Percentiles rank a stretch among this genome's conserved stretches.
phyloP scores from a whole-genome alignment of 2,113 vertebrate genomes.

The Eublepharis macularius region DNA sequence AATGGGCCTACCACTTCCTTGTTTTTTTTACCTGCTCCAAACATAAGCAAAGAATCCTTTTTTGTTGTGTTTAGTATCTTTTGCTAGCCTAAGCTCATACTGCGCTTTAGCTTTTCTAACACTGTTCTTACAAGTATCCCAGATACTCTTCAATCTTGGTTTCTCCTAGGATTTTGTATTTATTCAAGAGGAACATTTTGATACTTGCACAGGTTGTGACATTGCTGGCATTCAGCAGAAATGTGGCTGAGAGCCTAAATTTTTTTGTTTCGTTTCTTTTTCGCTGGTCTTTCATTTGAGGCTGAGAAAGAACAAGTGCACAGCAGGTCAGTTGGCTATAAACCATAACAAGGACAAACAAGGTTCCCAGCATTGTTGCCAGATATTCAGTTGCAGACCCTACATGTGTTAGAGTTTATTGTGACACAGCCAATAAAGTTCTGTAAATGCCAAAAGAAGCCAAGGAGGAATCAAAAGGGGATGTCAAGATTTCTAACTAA shows the following conservation, averaged over 20 bases:
- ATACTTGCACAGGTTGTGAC: background rate
- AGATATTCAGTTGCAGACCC: slow-evolving; percentile 60
- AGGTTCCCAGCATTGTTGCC: slow-evolving; percentile 55
- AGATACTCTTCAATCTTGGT: fast-evolving
- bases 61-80: no score
- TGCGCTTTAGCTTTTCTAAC: no score
- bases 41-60: no score
- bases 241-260: slow-evolving; percentile 59
- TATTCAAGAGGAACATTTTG: slow-evolving; percentile 51
- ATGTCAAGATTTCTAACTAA: slow-evolving; percentile 47
- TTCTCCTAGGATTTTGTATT: slow-evolving; percentile 45
- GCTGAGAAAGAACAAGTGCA: slow-evolving; percentile 57
- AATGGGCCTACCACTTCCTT: no score
- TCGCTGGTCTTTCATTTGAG: slow-evolving; percentile 50
- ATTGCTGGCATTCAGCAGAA: slow-evolving; percentile 55
- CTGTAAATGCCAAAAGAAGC: slow-evolving; percentile 25
- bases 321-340: slow-evolving; percentile 56
- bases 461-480: slow-evolving; percentile 38
- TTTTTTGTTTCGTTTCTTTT: slow-evolving; percentile 64
- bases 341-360: slow-evolving; percentile 64
- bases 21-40: no score
- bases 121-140: background rate
- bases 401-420: slow-evolving; percentile 44
- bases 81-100: no score
- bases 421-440: background rate